These are phyloP conservation scores for Loriculus beryllinus DNA, from an alignment of 2,797 vertebrate genomes.

Conservation along the genomic window DNA sequence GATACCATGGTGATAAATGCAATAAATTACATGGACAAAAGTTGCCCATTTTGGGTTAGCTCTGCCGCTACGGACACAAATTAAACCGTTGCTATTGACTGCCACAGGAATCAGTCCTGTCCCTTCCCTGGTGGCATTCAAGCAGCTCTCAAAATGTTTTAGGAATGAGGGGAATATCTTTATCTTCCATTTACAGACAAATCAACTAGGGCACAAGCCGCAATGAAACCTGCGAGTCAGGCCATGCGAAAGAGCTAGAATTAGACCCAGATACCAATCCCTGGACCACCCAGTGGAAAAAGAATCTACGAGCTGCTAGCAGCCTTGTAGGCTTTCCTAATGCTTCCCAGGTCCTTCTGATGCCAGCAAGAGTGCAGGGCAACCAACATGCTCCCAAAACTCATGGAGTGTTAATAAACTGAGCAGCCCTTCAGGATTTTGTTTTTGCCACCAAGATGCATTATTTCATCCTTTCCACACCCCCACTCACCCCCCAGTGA, in stretches of 20 bases:
- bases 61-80: neutral
- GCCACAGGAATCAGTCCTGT: neutral
- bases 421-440: conserved; percentile 44
- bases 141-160: neutral
- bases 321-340: neutral
- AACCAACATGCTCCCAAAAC: neutral
- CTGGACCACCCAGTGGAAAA: conserved; percentile 39
- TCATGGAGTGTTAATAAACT: neutral
- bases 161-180: neutral
- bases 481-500: neutral
- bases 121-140: neutral
- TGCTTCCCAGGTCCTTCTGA: neutral
- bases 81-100: conserved; percentile 13
- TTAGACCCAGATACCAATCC: neutral
- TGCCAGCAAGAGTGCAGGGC: neutral
- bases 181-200: neutral
- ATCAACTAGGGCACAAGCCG: neutral
- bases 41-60: neutral
- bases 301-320: neutral
- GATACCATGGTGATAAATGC: conserved; percentile 51
- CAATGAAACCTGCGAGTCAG: neutral
- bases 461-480: conserved; percentile 42
- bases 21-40: conserved; percentile 49
- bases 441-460: conserved; percentile 47
- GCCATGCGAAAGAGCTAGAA: neutral